Conservation (phyloP, 2,888 invertebrate species). For the Galerucella pusilla region DNA sequence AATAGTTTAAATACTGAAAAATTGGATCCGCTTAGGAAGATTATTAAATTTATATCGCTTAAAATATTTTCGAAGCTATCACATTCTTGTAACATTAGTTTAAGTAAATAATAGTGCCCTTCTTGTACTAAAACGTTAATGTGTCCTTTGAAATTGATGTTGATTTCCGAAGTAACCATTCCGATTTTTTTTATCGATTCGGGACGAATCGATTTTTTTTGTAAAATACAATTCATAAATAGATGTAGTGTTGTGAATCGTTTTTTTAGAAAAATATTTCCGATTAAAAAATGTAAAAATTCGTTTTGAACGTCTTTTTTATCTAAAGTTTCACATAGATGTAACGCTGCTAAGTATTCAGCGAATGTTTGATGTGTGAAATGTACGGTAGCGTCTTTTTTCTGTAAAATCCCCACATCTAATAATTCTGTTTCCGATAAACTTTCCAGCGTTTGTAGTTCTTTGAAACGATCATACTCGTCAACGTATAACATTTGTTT, state of each 20-base stretch:
- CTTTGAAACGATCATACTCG: slow-evolving; percentile 3
- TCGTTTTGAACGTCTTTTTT: neutral
- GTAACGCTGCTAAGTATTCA: slow-evolving; percentile 20
- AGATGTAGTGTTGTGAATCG: neutral
- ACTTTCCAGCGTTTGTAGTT: neutral
- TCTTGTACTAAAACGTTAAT: neutral
- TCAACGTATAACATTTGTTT: slow-evolving; percentile 1
- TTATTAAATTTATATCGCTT: neutral
- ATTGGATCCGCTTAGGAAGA: neutral
- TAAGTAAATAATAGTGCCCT: neutral
- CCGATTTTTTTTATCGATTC: neutral
- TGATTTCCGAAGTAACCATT: neutral
- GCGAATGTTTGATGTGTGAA: slow-evolving; percentile 17
- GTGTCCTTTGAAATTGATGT: neutral
- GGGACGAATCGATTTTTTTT: neutral
- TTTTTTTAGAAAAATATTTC: neutral
- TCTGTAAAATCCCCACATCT: neutral
- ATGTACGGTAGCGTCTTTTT: neutral
- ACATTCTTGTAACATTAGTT: slow-evolving; percentile 2
- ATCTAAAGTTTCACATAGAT: neutral
- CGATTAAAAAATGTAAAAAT: slow-evolving; percentile 6
- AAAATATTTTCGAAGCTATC: neutral
- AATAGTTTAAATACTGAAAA: neutral
- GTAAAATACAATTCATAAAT: neutral
- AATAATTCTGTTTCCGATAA: neutral